Evolutionary conservation across 1,140 invertebrate genomes (phyloP).

Genomic region (Teleopsis dalmanni): DNA sequence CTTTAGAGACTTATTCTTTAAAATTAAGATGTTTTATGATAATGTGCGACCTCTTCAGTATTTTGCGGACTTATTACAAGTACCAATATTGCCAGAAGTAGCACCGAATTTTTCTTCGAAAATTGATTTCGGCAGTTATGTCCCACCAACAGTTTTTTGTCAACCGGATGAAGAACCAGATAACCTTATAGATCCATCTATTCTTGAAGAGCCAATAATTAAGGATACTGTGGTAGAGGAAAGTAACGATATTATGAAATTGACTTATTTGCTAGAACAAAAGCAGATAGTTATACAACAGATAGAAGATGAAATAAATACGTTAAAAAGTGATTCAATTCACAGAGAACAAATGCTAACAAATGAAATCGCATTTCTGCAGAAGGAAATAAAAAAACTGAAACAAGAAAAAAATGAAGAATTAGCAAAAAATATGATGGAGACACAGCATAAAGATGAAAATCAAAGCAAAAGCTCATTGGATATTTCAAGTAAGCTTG

Average conservation of each 20-base stretch:
- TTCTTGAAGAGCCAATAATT: neutral
- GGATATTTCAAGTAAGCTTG: too few relatives aligned
- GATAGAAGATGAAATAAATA: neutral
- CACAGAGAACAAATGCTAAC: too few relatives aligned
- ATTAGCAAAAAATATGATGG: too few relatives aligned
- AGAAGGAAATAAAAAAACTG: too few relatives aligned
- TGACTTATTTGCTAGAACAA: neutral
- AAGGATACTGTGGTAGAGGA: too few relatives aligned
- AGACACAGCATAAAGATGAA: too few relatives aligned
- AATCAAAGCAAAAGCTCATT: too few relatives aligned
- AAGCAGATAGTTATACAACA: neutral
- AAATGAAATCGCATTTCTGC: too few relatives aligned
- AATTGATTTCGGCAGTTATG: constrained; percentile 85
- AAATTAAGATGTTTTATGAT: constrained; percentile 87
- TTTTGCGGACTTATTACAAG: constrained; percentile 91
- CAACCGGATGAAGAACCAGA: constrained; percentile 60
- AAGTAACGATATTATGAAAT: neutral
- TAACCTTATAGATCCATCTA: constrained; percentile 50
- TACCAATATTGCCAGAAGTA: constrained; percentile 86
- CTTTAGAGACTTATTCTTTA: constrained; percentile 83
- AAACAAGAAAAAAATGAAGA: too few relatives aligned
- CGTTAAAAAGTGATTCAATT: too few relatives aligned
- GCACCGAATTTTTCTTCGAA: constrained; percentile 94
- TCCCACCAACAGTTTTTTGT: constrained; percentile 87
- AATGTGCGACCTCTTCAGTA: constrained; percentile 92